These are phyloP conservation scores for Samia ricini DNA, from an alignment of 1,140 invertebrate species.

Conservation along the genomic window DNA sequence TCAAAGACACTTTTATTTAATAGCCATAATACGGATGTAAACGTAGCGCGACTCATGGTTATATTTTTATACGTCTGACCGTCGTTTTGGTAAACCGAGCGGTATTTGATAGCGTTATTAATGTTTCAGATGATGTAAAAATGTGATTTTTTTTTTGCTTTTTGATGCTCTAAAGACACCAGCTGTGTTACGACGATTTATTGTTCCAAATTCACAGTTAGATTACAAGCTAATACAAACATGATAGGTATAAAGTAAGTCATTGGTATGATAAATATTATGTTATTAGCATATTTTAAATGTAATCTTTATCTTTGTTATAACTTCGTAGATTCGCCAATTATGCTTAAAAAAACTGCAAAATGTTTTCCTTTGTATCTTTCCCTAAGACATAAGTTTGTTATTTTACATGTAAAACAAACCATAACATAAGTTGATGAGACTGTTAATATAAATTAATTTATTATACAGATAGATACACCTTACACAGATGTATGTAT, in stretches of 20 bases:
- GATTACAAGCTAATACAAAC: slow-evolving; percentile 27
- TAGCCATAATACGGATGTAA: slow-evolving; percentile 61
- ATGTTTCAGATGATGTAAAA: slow-evolving; percentile 11
- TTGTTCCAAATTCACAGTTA: slow-evolving; percentile 48
- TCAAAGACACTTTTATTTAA: slow-evolving; percentile 76
- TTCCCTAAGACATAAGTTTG: too few species aligned
- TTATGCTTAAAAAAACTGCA: too few species aligned
- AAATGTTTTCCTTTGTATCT: too few species aligned
- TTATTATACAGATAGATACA: too few species aligned
- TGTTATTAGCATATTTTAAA: not conserved
- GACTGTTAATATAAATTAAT: too few species aligned
- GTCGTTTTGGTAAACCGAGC: slow-evolving; percentile 57
- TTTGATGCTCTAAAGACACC: slow-evolving; percentile 47
- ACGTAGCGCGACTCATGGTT: slow-evolving; percentile 63
- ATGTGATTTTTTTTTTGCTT: slow-evolving; percentile 10
- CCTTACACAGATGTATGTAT: too few species aligned
- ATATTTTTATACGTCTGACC: slow-evolving; percentile 63
- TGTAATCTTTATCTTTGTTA: not conserved
- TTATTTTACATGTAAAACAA: too few species aligned
- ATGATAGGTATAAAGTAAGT: not conserved
- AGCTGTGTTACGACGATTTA: slow-evolving; percentile 54
- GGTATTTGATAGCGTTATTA: slow-evolving; percentile 23
- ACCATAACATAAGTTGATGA: too few species aligned
- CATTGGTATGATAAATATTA: not conserved
- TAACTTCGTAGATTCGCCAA: too few species aligned